A percentile compares a stretch with the other conserved stretches of the same genome.
Conservation (phyloP, 1,140 invertebrate genomes). For the Phymorhynchus buccinoides region DNA sequence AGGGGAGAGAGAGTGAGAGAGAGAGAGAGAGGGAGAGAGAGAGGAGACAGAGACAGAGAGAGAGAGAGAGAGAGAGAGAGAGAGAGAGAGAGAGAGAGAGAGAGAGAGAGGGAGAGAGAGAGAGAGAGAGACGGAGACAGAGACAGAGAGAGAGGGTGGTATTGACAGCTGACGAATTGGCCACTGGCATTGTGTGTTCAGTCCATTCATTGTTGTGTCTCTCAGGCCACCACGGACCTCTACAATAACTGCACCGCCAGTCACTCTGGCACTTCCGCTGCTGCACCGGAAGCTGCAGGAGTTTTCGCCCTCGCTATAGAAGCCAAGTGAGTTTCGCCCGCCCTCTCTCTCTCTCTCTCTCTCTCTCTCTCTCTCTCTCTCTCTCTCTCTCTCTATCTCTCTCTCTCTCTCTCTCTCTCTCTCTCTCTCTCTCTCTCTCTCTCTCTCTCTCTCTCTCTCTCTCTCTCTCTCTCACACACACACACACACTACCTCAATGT, state of each 20-base stretch:
- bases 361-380: not conserved
- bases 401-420: conserved; percentile 17
- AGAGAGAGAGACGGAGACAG: too few relatives aligned
- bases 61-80: conserved; percentile 11
- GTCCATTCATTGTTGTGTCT: not conserved
- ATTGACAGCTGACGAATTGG: not conserved
- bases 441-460: too few relatives aligned
- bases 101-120: not conserved
- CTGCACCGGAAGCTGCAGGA: conserved; percentile 98
- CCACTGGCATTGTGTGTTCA: not conserved
- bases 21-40: not conserved
- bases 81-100: not conserved
- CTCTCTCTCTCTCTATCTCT: not conserved
- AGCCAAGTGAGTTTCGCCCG: conserved; percentile 85
- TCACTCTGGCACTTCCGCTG: conserved; percentile 99
- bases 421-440: not conserved
- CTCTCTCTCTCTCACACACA: too few relatives aligned
- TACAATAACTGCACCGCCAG: conserved; percentile 99
- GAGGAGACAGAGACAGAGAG: not conserved
- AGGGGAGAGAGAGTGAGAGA: not conserved
- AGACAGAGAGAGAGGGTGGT: not conserved
- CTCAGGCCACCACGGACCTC: conserved; percentile 95
- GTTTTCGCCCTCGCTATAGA: conserved; percentile 97
- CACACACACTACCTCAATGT: too few relatives aligned
- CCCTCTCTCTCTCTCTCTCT: conserved; percentile 1